Base-by-base conservation (phyloP, 2,113 vertebrate species). In the Strix aluco region DNA sequence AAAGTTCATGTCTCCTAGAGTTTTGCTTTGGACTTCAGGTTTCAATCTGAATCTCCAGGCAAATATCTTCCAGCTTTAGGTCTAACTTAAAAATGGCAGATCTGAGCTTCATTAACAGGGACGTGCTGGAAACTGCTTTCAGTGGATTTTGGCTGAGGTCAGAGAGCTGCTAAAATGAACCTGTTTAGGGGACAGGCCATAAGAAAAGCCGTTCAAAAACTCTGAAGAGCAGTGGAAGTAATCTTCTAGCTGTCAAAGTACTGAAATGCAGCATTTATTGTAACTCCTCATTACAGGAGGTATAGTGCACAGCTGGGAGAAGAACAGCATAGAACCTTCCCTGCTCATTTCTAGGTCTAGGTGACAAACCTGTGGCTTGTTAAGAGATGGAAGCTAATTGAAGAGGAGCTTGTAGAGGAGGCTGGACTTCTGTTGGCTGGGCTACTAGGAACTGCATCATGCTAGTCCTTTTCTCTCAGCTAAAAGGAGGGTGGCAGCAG, bases 381-480 rank as follows among this genome's bases (percentile, higher is more conserved):
- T 69, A 38, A 13, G 40, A 47, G 70, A 6, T 9, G 13, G 30
- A 59, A 51, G 25, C 23, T 70, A 13, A 77, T 17, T 27, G 2
- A 82, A 67, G 22, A 66, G 29, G 29, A 47, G 5, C 4, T 38
- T 2, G 1, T 38, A 40, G 38, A 20, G 3, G 9, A 61, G 19
- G 40, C 2, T 54, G 22, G 3, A 0, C 9, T 57, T 42, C 5
- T 36, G 2, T 6, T 51, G 20, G 20, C 9, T 1, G 0, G 25
- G 32, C 7, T 70, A 5, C 11, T 2, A 6, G 44, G 27, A 46
- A 16, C 1, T 80, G 19, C 4, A 63, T 16, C 0, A 1, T n/a
- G 6, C 18, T 2, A 14, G 11, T 11, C 16, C 17, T 38, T 42
- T 27, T 7, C 34, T 58, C 6, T 12, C 1, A 20, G 40, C 4